Conservation (phyloP, 1,140 invertebrate species). For the Lasioglossum albipes region DNA sequence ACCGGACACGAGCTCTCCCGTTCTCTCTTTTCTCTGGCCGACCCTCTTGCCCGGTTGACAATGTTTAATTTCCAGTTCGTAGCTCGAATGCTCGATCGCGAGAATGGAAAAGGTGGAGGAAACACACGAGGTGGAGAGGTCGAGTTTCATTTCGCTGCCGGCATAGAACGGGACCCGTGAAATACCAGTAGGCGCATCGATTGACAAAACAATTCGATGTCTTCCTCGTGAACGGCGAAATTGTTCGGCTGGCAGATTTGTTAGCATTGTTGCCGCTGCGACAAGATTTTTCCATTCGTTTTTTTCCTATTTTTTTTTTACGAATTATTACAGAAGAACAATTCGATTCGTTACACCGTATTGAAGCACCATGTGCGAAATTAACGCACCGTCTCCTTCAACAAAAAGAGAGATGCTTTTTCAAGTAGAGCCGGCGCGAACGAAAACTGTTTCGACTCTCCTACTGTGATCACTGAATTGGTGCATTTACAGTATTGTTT, state of each 20-base stretch:
- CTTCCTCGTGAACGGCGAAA: slow-evolving; percentile 15
- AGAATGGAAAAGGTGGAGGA: background rate
- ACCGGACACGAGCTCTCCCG: too few species aligned
- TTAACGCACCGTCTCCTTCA: too few species aligned
- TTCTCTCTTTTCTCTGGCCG: background rate
- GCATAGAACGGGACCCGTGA: background rate
- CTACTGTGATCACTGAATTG: too few species aligned
- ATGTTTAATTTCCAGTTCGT: slow-evolving; percentile 11
- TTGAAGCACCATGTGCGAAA: too few species aligned
- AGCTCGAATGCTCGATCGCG: background rate
- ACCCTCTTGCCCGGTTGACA: background rate
- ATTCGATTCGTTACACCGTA: too few species aligned
- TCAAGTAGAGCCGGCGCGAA: too few species aligned
- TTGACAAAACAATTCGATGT: slow-evolving; percentile 20
- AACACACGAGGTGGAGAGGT: background rate
- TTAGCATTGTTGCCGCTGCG: too few species aligned
- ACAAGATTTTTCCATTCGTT: background rate
- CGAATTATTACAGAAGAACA: too few species aligned
- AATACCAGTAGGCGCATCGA: background rate
- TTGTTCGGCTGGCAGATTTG: slow-evolving; percentile 22
- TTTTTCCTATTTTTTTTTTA: too few species aligned
- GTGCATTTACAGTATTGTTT: too few species aligned
- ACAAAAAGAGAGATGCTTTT: too few species aligned
- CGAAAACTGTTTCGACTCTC: too few species aligned
- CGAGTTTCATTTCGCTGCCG: background rate